These are phyloP conservation scores for Platyscapa corneri DNA, from an alignment of 1,140 invertebrate genomes.

Conservation along the genomic window DNA sequence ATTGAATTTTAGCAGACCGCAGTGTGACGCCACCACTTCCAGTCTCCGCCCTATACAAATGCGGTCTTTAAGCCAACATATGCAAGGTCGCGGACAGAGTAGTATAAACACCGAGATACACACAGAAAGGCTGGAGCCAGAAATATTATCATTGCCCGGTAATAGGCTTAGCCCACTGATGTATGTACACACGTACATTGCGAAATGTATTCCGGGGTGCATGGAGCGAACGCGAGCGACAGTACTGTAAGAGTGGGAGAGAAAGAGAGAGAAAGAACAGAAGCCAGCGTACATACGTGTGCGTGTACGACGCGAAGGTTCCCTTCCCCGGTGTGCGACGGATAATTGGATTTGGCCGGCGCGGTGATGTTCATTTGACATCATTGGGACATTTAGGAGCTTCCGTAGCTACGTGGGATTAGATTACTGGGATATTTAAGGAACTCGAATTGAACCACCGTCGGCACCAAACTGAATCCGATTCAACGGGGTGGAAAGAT, in stretches of 20 bases:
- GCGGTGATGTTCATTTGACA: conserved; percentile 71
- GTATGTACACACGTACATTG: not conserved
- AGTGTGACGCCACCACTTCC: not conserved
- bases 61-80: conserved; percentile 56
- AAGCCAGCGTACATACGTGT: not conserved
- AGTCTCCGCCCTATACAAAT: not conserved
- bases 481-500: conserved; percentile 26
- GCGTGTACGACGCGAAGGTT: conserved; percentile 37
- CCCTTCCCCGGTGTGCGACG: conserved; percentile 53
- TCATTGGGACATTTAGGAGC: conserved; percentile 65
- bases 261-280: conserved; percentile 1
- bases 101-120: conserved; percentile 18
- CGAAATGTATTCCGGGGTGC: conserved; percentile 44
- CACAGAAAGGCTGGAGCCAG: conserved; percentile 57
- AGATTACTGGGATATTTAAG: conserved; percentile 64
- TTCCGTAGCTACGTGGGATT: conserved; percentile 55
- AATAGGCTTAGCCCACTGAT: conserved; percentile 65
- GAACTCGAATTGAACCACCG: conserved; percentile 41
- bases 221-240: conserved; percentile 38
- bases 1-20: conserved; percentile 20
- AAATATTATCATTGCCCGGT: conserved; percentile 68
- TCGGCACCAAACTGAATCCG: not conserved
- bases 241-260: not conserved
- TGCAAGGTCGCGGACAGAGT: conserved; percentile 26
- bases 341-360: conserved; percentile 68